These are phyloP conservation scores for Tetramorium parvispinum DNA, from an alignment of 1,140 invertebrate species.

Conservation along the genomic window DNA sequence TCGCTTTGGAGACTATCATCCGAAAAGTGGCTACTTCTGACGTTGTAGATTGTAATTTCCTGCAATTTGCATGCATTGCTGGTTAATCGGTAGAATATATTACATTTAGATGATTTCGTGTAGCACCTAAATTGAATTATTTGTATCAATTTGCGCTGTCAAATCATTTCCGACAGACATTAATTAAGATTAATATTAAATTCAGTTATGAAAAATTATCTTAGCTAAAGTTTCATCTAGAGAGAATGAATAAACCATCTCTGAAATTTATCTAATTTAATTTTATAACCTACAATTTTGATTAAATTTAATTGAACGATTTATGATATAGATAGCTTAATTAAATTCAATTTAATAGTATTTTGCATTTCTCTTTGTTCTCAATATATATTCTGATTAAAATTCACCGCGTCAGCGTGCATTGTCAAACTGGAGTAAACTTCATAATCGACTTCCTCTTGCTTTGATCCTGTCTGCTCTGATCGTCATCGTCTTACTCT, in stretches of 20 bases:
- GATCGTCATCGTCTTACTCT: background rate
- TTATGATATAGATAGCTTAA: constrained; percentile 1
- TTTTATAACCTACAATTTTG: constrained; percentile 9
- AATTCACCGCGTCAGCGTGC: background rate
- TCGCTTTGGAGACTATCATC: background rate
- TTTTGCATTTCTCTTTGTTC: background rate
- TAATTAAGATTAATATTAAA: constrained; percentile 43
- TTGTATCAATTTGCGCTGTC: background rate
- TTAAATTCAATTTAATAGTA: constrained; percentile 15
- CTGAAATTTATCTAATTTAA: constrained; percentile 12
- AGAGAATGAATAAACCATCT: background rate
- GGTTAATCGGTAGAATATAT: background rate
- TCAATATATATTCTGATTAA: constrained; percentile 3
- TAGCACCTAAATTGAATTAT: constrained; percentile 13
- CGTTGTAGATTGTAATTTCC: background rate
- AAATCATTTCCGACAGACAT: constrained; percentile 1
- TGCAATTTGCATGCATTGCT: background rate
- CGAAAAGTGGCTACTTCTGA: constrained; percentile 22
- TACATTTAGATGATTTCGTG: background rate
- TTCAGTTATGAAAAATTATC: background rate
- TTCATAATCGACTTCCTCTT: background rate
- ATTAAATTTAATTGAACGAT: constrained; percentile 19
- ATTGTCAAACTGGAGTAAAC: background rate
- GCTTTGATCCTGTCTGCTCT: background rate
- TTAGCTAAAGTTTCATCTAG: background rate